phyloP scores from a whole-genome alignment of 2,797 vertebrate genomes.

The Syngnathus rostellatus region DNA sequence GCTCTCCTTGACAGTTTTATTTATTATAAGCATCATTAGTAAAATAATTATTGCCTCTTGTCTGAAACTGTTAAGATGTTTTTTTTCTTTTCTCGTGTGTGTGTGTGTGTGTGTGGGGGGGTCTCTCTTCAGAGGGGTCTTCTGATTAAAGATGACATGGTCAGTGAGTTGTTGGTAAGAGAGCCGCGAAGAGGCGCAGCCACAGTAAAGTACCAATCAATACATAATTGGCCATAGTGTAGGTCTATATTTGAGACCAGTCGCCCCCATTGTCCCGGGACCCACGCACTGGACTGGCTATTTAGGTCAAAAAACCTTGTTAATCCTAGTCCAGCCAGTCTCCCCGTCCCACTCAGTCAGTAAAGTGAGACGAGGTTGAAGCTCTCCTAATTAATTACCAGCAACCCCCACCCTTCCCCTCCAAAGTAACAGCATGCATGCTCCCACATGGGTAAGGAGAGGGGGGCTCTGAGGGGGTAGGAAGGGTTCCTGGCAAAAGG shows the following conservation, averaged over 20 bases:
- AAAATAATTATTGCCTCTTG: conserved; percentile 63
- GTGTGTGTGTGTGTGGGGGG: conserved; percentile 9
- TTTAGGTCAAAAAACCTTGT: conserved; percentile 82
- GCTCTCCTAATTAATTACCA: conserved; percentile 79
- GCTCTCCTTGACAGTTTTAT: conserved; percentile 52
- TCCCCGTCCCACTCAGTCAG: conserved; percentile 43
- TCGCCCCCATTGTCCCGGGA: conserved; percentile 60
- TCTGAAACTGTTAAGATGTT: conserved; percentile 49
- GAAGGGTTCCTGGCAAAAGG: conserved; percentile 41
- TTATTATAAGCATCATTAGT: conserved; percentile 58
- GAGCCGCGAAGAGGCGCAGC: conserved; percentile 70
- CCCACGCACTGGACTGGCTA: conserved; percentile 74
- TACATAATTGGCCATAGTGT: conserved; percentile 80
- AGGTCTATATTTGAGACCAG: conserved; percentile 73
- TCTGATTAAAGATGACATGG: conserved; percentile 70
- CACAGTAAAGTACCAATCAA: conserved; percentile 81
- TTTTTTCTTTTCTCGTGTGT: conserved; percentile 40
- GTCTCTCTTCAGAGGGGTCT: conserved; percentile 15
- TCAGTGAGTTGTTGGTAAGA: conserved; percentile 68
- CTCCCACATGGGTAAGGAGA: conserved; percentile 30
- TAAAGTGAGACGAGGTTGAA: conserved; percentile 60
- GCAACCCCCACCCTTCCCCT: conserved; percentile 57
- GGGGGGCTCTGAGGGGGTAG: background rate
- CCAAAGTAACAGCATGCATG: conserved; percentile 41
- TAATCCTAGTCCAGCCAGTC: conserved; percentile 60